Evolutionary conservation across 2,888 invertebrate species (phyloP).

Genomic region (Andricus quercusramuli): DNA sequence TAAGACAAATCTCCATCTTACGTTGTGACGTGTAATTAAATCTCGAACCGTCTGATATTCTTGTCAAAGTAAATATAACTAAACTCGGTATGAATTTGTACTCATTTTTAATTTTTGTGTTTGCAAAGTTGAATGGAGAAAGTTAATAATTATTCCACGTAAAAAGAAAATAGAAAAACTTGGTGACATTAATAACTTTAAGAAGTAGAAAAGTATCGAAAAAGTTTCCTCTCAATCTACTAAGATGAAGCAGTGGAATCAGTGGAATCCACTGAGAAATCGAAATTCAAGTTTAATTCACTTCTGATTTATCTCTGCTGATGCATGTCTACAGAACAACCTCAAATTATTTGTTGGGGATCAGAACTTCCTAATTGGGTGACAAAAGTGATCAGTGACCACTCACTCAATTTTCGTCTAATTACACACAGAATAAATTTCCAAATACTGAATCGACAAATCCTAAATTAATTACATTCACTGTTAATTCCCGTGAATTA

Average conservation of each 20-base stretch:
- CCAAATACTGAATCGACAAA: not conserved
- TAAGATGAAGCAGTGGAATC: not conserved
- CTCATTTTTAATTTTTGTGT: not conserved
- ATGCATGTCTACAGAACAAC: not conserved
- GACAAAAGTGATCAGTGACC: not conserved
- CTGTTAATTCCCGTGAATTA: not conserved
- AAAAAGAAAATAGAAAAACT: not conserved
- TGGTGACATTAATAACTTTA: not conserved
- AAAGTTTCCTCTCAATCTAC: not conserved
- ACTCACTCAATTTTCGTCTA: conserved; percentile 2
- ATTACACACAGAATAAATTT: not conserved
- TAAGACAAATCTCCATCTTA: not conserved
- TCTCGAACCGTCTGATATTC: not conserved
- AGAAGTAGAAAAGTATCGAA: not conserved
- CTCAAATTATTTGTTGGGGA: conserved; percentile 15
- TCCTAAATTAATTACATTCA: not conserved
- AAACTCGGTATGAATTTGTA: not conserved
- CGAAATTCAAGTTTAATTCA: conserved; percentile 7
- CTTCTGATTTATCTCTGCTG: conserved; percentile 17
- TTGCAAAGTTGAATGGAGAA: too few species aligned
- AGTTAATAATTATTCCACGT: not conserved
- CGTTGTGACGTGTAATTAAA: not conserved
- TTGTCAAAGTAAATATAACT: not conserved
- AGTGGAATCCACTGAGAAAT: not conserved
- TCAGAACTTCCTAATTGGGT: conserved; percentile 15